Conservation (phyloP, 1,140 invertebrate genomes). For the Formica selysi region DNA sequence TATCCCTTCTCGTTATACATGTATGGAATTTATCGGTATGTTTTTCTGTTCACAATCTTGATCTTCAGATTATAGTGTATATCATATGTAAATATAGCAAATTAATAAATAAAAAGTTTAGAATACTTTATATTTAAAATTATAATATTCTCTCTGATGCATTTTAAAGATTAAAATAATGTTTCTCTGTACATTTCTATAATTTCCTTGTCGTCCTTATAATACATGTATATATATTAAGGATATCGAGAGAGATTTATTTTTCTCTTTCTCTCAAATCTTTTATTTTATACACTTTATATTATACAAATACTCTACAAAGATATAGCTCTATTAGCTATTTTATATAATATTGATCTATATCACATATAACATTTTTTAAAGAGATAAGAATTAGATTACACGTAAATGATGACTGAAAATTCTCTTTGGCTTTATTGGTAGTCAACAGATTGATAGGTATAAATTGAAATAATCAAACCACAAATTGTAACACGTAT, state of each 20-base stretch:
- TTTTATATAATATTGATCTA: background rate
- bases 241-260: background rate
- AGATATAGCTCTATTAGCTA: background rate
- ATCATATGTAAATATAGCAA: no score
- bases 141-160: background rate
- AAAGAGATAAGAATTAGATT: background rate
- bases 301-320: background rate
- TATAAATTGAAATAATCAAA: background rate
- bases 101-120: background rate
- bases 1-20: no score
- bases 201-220: background rate
- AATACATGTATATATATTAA: background rate
- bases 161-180: background rate
- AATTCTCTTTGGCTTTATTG: background rate
- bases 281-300: conserved; percentile 4
- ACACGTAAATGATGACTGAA: background rate
- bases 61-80: background rate
- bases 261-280: background rate
- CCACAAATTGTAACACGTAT: background rate
- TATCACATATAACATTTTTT: background rate
- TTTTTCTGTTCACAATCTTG: background rate
- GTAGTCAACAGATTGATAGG: background rate
- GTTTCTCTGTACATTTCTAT: background rate
- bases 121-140: background rate
- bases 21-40: background rate